Evolutionary conservation across 2,797 vertebrate genomes (phyloP), one percentile per base, ranked within the genome.

Genomic region (Enteromius thamalakanensis): DNA sequence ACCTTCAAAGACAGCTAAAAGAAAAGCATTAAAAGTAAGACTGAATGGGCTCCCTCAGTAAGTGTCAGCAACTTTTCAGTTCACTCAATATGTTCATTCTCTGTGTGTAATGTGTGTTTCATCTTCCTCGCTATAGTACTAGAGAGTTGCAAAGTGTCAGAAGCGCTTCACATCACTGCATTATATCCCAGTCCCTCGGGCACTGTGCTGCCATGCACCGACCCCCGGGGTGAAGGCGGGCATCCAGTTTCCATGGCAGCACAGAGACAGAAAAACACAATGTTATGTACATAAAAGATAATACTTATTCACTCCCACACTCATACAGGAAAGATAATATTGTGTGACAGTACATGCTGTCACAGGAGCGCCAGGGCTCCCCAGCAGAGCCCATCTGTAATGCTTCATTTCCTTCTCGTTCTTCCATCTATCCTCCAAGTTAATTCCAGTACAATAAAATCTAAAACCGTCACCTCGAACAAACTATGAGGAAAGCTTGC

Each of bases 171-270:
- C 68, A 85, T 87, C 84, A 86, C 17, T 62, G 77, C 70, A 67
- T 86, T 78, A 87, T 81, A 64, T 68, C 69, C 34, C 40, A 77
- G 60, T 83, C 81, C 81, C 84, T 81, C 32, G 51, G 84, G 77
- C 65, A 71, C 34, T 34, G 53, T 5, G 3, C 58, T 67, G 76
- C 78, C 84, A 72, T 60, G 37, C 32, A 37, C 53, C 51, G 72
- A 84, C 74, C 84, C 79, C 55, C 7, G 17, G 76, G 86, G 68
- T 77, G 17, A 77, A 76, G 34, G 58, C 40, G 69, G 81, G 82
- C 64, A 78, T 72, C 34, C 67, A 65, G 84, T 84, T 87, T 77
- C 86, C 86, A 87, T 86, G 80, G 84, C 78, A 86, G 81, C 80
- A 40, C 69, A 45, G 26, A 75, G 53, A 84, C 21, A 67, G 84